Base-by-base conservation (phyloP, 1,140 invertebrate genomes). In the Ctenoplectra terminalis region DNA sequence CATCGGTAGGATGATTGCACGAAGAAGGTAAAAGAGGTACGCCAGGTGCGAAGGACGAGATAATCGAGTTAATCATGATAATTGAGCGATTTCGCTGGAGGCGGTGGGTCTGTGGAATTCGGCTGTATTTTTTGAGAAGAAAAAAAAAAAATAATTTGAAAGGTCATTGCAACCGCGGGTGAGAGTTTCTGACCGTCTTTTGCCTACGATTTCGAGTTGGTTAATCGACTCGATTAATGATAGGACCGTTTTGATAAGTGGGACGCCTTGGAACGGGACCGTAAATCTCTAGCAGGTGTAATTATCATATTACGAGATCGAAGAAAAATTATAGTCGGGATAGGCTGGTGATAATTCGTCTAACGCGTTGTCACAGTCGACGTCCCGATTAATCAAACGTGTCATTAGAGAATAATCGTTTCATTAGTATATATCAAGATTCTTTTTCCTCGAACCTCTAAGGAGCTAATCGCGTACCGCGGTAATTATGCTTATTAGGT, bases 31-130 rank as follows among this genome's bases (percentile, higher is more conserved):
- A 0, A 6, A 9, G 64, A 7, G 40, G 9, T 9, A 29, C 31
- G 11, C 0, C 23, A 61, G 43, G 58, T 60, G 56, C 72, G 43
- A 60, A 46, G 58, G 72, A 74, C 58, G 29, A 34, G 43, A 37
- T 61, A 63, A 74, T 74, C 71, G 58, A 56, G 69, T 71, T 71
- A 71, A 71, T 56, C 69, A 20, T 20, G 40, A 63, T 74, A 63
- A 74, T 61, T 61, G 50, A 74, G 29, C 48, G 43, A 56, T 29
- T 61, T 26, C 15, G 72, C 72, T 43, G 1, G 43, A 20, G 58
- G 72, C 58, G 15, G 23, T 11, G 23, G n/a, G 23, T 50, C 26
- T n/a, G 26, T 73, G 71, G 20, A 61, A 73, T 46, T 29, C 9
- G 2, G n/a, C 20, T n/a, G 29, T 48, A 48, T 20, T 48, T 23